phyloP scores from a whole-genome alignment of 1,140 invertebrate genomes.

The Drosophila teissieri region DNA sequence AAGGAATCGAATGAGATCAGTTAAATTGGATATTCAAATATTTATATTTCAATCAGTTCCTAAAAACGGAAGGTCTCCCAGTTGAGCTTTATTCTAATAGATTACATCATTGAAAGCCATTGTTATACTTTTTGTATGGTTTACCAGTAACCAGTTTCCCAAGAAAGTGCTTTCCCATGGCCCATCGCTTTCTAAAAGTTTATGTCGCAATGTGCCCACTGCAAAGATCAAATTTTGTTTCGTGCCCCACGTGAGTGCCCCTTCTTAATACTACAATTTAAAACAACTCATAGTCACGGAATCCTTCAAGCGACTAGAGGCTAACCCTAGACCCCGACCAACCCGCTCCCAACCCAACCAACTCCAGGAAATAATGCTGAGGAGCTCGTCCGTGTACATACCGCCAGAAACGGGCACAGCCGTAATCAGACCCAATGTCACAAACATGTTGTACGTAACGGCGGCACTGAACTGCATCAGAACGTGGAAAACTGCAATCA shows the following conservation, averaged over 20 bases:
- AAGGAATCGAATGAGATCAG: constrained; percentile 15
- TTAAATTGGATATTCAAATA: neutral
- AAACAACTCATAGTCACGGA: constrained; percentile 61
- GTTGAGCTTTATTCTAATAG: too few relatives aligned
- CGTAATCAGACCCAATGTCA: constrained; percentile 95
- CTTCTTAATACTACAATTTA: constrained; percentile 55
- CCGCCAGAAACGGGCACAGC: constrained; percentile 96
- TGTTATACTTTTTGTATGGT: too few relatives aligned
- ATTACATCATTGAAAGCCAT: too few relatives aligned
- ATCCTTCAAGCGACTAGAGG: constrained; percentile 26
- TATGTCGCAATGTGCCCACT: constrained; percentile 16
- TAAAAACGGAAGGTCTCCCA: too few relatives aligned
- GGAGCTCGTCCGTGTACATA: constrained; percentile 84
- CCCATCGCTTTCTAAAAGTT: neutral
- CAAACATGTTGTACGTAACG: constrained; percentile 96
- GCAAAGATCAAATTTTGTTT: constrained; percentile 12
- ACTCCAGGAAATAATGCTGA: constrained; percentile 5
- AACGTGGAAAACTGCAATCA: constrained; percentile 93
- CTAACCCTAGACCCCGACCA: neutral
- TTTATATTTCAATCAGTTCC: too few relatives aligned
- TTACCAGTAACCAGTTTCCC: neutral
- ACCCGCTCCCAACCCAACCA: too few relatives aligned
- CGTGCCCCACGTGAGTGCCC: constrained; percentile 32
- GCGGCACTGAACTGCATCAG: constrained; percentile 95
- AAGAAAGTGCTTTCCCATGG: neutral